These are phyloP conservation scores for Montipora capricornis DNA, from an alignment of 64 coral and sea anemone species.

Conservation along the genomic window DNA sequence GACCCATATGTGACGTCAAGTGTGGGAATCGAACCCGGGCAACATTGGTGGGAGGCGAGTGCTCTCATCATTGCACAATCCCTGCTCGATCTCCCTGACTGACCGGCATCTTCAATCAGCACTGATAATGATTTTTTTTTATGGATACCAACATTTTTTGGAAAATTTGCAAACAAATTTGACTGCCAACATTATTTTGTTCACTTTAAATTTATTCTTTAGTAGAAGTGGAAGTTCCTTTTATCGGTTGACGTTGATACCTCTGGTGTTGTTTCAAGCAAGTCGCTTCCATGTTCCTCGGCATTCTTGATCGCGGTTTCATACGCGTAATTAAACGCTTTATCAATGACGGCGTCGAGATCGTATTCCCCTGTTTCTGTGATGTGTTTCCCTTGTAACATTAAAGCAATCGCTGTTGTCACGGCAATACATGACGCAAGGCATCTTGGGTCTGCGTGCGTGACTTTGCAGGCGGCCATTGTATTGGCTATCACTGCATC, in stretches of 20 bases:
- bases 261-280: constrained; percentile 53
- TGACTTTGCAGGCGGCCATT: constrained; percentile 76
- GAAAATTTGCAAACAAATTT: no score
- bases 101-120: no score
- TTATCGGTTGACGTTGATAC: not conserved
- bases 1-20: no score
- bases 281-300: not conserved
- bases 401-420: constrained; percentile 93
- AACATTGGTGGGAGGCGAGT: no score
- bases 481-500: constrained; percentile 88
- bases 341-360: constrained; percentile 23
- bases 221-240: no score
- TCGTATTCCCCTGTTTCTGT: constrained; percentile 51
- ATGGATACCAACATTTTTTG: no score
- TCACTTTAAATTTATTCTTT: no score
- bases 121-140: no score
- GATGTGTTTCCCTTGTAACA: constrained; percentile 83
- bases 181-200: no score
- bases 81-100: no score
- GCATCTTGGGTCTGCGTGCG: constrained; percentile 97
- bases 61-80: no score
- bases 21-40: no score
- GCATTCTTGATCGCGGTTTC: not conserved
- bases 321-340: constrained; percentile 70
- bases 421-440: constrained; percentile 96